phyloP scores from a whole-genome alignment of 2,113 vertebrate genomes.

The Caracal caracal region DNA sequence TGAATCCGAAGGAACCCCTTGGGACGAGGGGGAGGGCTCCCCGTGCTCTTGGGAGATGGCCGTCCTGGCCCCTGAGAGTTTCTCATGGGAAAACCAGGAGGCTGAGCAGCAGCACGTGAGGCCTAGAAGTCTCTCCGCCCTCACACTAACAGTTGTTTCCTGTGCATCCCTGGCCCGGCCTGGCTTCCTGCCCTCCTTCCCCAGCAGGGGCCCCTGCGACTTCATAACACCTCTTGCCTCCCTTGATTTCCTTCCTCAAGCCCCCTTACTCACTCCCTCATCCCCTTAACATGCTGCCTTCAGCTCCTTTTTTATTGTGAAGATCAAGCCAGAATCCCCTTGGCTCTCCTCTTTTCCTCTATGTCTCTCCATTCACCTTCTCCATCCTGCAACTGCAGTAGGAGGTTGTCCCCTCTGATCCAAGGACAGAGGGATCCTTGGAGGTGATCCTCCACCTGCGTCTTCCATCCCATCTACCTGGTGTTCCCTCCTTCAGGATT shows the following conservation, averaged over 20 bases:
- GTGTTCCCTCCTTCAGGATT: neutral
- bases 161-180: neutral
- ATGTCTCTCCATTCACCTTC: neutral
- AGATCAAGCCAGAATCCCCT: neutral
- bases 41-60: neutral
- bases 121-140: neutral
- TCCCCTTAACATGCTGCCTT: neutral
- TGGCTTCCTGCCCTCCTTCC: neutral
- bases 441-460: accelerated
- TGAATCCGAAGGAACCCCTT: neutral
- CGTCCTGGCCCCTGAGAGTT: neutral
- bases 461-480: neutral
- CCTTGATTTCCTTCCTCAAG: neutral
- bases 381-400: neutral
- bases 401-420: neutral
- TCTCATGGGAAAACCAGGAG: neutral
- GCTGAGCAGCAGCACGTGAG: neutral
- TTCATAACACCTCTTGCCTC: neutral
- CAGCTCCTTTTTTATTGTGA: neutral
- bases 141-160: no score
- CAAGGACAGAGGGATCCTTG: no score
- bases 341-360: neutral
- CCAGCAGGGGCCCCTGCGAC: neutral
- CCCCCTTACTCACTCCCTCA: neutral
- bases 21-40: neutral